Conservation (phyloP, 2,888 invertebrate genomes). For the Troglohyphantes excavatus region DNA sequence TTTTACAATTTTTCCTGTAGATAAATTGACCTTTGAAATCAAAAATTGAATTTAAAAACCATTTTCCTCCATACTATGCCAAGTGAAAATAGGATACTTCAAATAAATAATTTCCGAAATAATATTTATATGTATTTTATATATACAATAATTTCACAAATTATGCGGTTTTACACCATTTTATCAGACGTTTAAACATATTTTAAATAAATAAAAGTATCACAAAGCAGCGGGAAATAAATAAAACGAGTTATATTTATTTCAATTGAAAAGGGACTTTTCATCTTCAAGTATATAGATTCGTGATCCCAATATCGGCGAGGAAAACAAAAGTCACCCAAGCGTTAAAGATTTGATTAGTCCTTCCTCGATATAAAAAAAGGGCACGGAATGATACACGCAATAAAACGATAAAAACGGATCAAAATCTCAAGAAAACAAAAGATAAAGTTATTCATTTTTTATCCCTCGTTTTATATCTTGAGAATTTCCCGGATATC, state of each 20-base stretch:
- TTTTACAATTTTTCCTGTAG: too few relatives aligned
- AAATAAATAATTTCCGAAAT: too few relatives aligned
- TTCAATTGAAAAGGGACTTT: background rate
- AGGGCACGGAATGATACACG: background rate
- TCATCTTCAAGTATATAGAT: too few relatives aligned
- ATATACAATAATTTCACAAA: too few relatives aligned
- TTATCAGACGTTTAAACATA: too few relatives aligned
- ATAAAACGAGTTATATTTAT: background rate
- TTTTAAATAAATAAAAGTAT: too few relatives aligned
- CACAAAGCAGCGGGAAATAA: background rate
- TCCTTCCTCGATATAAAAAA: background rate
- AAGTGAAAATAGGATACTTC: too few relatives aligned
- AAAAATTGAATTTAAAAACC: too few relatives aligned
- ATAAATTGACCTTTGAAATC: too few relatives aligned
- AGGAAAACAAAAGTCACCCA: background rate
- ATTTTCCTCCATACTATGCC: too few relatives aligned
- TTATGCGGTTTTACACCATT: too few relatives aligned
- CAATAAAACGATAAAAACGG: background rate
- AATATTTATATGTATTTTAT: too few relatives aligned
- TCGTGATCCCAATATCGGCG: background rate
- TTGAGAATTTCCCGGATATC: background rate
- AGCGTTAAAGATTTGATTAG: background rate
- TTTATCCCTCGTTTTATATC: background rate
- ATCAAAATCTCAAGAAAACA: background rate
- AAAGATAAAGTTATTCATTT: background rate